phyloP scores from a whole-genome alignment of 2,113 vertebrate genomes.

The Oophaga pumilio region DNA sequence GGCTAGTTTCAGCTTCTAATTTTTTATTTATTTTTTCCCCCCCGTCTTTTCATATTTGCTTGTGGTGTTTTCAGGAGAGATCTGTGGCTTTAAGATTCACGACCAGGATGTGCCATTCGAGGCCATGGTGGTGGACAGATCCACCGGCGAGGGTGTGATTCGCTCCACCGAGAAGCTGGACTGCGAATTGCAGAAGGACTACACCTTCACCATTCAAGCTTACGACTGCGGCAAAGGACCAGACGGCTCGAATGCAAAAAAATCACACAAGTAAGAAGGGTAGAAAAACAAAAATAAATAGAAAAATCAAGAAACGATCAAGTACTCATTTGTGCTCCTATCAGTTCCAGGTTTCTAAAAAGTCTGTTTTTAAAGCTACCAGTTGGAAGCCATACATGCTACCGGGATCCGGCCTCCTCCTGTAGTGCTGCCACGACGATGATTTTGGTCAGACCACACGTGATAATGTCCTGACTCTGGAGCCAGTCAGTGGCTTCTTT shows the following conservation, averaged over 20 bases:
- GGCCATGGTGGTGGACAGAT: conserved; percentile 94
- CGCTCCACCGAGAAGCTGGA: conserved; percentile 92
- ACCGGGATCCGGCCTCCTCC: too few relatives aligned
- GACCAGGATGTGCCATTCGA: conserved; percentile 96
- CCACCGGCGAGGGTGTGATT: conserved; percentile 92
- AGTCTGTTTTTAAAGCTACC: too few relatives aligned
- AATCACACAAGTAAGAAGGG: conserved; percentile 96
- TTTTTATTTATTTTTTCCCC: background rate
- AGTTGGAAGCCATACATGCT: too few relatives aligned
- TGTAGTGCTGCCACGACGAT: too few relatives aligned
- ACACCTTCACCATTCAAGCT: conserved; percentile 94
- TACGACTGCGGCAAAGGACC: conserved; percentile 95
- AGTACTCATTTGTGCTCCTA: too few relatives aligned
- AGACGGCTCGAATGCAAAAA: conserved; percentile 86
- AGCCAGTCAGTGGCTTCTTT: too few relatives aligned
- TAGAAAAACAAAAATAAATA: too few relatives aligned
- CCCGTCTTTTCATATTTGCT: background rate
- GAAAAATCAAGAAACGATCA: too few relatives aligned
- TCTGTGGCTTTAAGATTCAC: conserved; percentile 96
- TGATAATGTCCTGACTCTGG: too few relatives aligned
- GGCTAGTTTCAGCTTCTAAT: background rate
- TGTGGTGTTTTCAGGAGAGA: conserved; percentile 80
- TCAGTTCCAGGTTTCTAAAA: too few relatives aligned
- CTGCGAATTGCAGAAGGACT: conserved; percentile 96
- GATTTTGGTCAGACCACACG: too few relatives aligned